Evolutionary conservation across 2,888 invertebrate species (phyloP).

Genomic region (Tetranychus truncatus): DNA sequence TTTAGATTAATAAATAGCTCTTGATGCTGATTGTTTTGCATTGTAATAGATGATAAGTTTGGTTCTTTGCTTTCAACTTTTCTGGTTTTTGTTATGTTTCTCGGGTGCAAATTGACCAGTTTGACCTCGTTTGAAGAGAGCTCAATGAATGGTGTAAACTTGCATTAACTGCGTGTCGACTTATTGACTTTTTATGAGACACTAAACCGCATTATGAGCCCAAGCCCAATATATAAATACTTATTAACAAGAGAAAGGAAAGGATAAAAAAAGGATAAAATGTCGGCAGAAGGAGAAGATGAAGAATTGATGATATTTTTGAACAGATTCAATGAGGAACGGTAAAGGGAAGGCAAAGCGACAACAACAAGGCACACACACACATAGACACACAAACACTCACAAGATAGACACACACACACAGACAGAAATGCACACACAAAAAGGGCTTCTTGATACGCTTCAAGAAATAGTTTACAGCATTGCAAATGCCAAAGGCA

Average conservation of each 20-base stretch:
- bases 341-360: neutral
- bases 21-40: no score
- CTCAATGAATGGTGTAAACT: neutral
- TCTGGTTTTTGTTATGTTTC: no score
- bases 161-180: neutral
- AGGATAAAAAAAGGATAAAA: neutral
- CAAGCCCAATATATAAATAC: neutral
- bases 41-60: no score
- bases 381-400: no score
- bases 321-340: neutral
- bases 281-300: neutral
- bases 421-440: no score
- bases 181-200: neutral
- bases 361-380: no score
- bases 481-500: neutral
- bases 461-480: constrained; percentile 5
- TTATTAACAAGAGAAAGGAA: neutral
- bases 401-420: no score
- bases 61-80: no score
- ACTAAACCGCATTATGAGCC: neutral
- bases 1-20: no score
- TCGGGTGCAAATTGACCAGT: neutral
- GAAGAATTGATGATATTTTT: neutral
- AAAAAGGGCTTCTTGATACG: neutral
- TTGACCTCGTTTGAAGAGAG: neutral